Evolutionary conservation across 1,140 invertebrate species (phyloP).

Genomic region (Zophobas atratus): DNA sequence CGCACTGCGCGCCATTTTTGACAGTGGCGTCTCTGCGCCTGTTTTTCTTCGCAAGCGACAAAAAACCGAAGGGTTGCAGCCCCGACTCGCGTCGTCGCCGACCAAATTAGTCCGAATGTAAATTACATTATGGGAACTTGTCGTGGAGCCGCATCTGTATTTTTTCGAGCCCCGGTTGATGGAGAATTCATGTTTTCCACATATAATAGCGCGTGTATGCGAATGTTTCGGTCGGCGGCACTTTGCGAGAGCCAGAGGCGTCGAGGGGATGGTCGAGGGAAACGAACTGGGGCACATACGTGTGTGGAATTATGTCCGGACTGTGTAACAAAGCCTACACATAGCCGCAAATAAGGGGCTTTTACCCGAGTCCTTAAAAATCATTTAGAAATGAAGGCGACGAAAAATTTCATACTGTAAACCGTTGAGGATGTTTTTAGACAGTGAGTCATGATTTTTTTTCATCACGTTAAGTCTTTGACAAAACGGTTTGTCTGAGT

Average conservation of each 20-base stretch:
- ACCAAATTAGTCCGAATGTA: constrained; percentile 44
- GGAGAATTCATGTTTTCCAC: constrained; percentile 50
- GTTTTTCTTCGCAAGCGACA: background rate
- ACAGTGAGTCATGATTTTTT: too few relatives aligned
- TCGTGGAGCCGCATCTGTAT: constrained; percentile 42
- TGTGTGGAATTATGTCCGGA: constrained; percentile 48
- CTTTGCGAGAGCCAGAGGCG: constrained; percentile 46
- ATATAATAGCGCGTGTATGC: constrained; percentile 47
- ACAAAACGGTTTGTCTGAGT: too few relatives aligned
- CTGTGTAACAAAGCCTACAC: constrained; percentile 49
- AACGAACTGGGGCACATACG: constrained; percentile 43
- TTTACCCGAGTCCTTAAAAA: constrained; percentile 48
- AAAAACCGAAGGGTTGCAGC: background rate
- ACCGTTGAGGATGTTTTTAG: too few relatives aligned
- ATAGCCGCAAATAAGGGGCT: constrained; percentile 46
- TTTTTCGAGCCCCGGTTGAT: constrained; percentile 45
- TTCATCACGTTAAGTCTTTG: too few relatives aligned
- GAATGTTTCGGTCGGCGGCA: constrained; percentile 49
- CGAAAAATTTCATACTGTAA: constrained; percentile 16
- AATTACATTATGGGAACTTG: constrained; percentile 42
- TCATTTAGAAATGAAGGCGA: constrained; percentile 45
- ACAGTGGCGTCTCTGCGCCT: background rate
- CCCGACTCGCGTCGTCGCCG: constrained; percentile 1
- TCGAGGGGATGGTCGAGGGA: constrained; percentile 7
- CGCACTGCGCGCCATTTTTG: background rate